Evolutionary conservation across 1,140 invertebrate genomes (phyloP).

Genomic region (Temnothorax curvispinosus): DNA sequence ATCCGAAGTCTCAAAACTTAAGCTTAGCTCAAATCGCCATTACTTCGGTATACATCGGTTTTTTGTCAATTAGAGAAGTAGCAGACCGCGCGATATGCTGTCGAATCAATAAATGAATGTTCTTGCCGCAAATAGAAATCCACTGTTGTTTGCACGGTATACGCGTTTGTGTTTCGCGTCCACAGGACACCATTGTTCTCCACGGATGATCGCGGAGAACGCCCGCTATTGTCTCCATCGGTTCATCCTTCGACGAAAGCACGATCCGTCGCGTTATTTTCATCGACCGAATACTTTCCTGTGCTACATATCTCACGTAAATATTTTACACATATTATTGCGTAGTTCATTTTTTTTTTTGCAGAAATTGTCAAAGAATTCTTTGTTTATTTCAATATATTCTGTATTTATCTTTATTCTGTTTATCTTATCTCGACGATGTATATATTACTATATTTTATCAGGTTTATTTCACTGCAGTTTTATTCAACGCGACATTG

Average conservation of each 20-base stretch:
- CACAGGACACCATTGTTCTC: constrained; percentile 18
- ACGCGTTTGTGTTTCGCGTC: constrained; percentile 16
- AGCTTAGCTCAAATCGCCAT: background rate
- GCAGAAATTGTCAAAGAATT: background rate
- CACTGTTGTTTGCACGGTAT: constrained; percentile 11
- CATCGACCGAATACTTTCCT: background rate
- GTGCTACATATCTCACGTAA: background rate
- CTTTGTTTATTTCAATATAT: background rate
- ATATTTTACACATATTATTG: background rate
- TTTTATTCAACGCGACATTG: background rate
- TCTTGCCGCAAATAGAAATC: constrained; percentile 36
- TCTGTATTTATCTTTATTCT: background rate
- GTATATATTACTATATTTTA: background rate
- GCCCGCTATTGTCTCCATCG: constrained; percentile 4
- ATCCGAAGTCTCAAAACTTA: background rate
- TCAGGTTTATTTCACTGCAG: background rate
- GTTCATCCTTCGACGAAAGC: constrained; percentile 26
- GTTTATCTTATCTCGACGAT: background rate
- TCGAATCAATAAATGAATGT: constrained; percentile 40
- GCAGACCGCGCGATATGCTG: background rate
- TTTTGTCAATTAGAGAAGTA: constrained; percentile 12
- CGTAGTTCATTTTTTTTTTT: background rate
- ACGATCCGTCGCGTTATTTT: constrained; percentile 17
- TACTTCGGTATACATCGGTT: background rate
- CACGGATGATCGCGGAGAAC: constrained; percentile 26